Conservation (phyloP, 2,888 invertebrate species). For the Cataglyphis rosenhaueri region DNA sequence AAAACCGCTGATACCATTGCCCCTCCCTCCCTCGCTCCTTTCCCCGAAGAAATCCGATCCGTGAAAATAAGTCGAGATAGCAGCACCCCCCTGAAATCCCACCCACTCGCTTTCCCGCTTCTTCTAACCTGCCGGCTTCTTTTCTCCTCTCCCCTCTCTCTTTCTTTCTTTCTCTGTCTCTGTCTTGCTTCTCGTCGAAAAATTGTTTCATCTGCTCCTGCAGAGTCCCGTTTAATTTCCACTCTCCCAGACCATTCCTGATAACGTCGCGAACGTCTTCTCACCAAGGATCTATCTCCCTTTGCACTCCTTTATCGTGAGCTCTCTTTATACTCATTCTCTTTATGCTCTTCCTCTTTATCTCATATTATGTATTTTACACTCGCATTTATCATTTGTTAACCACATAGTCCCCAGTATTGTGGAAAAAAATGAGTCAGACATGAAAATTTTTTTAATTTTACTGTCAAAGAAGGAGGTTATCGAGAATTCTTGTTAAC, state of each 20-base stretch:
- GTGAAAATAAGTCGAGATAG: conserved; percentile 77
- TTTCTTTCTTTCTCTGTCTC: not conserved
- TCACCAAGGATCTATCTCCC: conserved; percentile 37
- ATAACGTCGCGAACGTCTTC: conserved; percentile 38
- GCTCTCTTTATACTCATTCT: not conserved
- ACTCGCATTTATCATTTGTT: not conserved
- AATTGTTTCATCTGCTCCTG: conserved; percentile 68
- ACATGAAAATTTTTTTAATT: not conserved
- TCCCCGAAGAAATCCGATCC: conserved; percentile 74
- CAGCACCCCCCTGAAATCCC: conserved; percentile 68
- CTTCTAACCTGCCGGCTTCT: conserved; percentile 7
- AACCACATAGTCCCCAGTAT: not conserved
- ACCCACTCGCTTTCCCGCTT: conserved; percentile 61
- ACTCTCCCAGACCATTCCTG: conserved; percentile 46
- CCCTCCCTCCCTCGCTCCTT: conserved; percentile 50
- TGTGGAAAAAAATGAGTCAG: not conserved
- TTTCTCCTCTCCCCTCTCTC: conserved; percentile 23
- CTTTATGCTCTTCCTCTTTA: not conserved
- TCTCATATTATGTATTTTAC: conserved; percentile 14
- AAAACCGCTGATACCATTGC: conserved; percentile 80
- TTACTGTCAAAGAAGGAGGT: not conserved
- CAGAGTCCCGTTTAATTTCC: conserved; percentile 65
- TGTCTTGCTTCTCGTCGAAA: conserved; percentile 59
- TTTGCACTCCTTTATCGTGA: conserved; percentile 35
- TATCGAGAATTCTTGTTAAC: not conserved